Evolutionary conservation across 1,140 invertebrate genomes (phyloP), one percentile per base, ranked within the genome.

Genomic region (Sycophaga agraensis): DNA sequence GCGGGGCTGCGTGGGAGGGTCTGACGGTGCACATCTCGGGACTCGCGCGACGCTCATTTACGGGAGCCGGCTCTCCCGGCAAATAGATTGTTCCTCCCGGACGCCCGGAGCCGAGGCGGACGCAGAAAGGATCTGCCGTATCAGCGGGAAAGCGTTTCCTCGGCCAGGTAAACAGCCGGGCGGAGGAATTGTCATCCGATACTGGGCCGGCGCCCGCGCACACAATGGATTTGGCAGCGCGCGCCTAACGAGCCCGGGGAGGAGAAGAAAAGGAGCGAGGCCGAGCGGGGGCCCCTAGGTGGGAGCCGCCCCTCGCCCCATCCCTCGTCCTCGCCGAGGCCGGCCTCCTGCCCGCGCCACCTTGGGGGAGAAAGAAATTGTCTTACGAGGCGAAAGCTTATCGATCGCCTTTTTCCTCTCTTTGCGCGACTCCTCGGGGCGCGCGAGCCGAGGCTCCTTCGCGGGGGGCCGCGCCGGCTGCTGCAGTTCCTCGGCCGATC

Each of bases 311-410:
- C n/a, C n/a, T n/a, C n/a, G n/a, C n/a, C n/a, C n/a, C 46, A 57
- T 17, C 17, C 24, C 26, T 21, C 16, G 21, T 40, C 37, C n/a
- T 12, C 8, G 51, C 14, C 22, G 7, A 26, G 51, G 31, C 26
- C 12, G n/a, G n/a, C n/a, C n/a, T n/a, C n/a, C n/a, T n/a, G n/a
- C n/a, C n/a, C n/a, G n/a, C n/a, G n/a, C n/a, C 17, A 14, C 6
- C 8, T n/a, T 11, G 9, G 17, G 37, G 42, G 26, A 57, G 42
- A 34, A 16, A 26, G 50, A 61, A 49, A 55, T 55, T 61, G 59
- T 61, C 61, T 51, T 57, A 57, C 53, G 61, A 35, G 59, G 39
- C 50, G 51, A 42, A 46, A 57, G 54, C 54, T 46, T 45, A 57
- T 57, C 54, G 54, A 57, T 57, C 54, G 54, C 8, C 54, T 39